Base-by-base conservation (phyloP, 2,113 vertebrate genomes). In the Anoura caudifer region DNA sequence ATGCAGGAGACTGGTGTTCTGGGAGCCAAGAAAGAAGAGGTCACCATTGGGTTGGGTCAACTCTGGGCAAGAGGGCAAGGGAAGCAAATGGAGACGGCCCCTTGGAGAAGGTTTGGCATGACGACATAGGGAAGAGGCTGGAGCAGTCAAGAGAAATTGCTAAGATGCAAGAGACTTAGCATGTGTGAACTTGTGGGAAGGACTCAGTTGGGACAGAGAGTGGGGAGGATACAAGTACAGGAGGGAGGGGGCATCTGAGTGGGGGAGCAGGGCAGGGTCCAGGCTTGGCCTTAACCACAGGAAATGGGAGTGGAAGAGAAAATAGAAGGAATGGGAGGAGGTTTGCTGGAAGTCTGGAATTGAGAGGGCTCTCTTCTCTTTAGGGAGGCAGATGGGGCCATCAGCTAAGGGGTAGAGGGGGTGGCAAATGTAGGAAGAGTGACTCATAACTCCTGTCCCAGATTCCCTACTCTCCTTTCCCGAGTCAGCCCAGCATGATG, bases 381-480 rank as follows among this genome's bases (percentile, higher is more conserved):
- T 2, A 4, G 38, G n/a, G 63, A 79, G 85, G 17, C 3, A n/a
- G 26, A 15, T 8, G 17, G 59, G 47, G 61, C 26, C 50, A 3
- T 0, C 2, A 0, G 41, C 36, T 12, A 20, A 80, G 56, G 17
- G 8, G 31, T 24, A 14, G 11, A n/a, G 33, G 5, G 13, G 12
- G 12, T 38, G 54, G 56, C 33, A 33, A 52, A 72, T 26, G 36
- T 1, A 1, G 11, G 2, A 28, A 31, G 50, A 80, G 4, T 22
- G 43, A 16, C 41, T 20, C n/a, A 0, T 0, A 19, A 24, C 11
- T 38, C 47, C 36, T 4, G 10, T 5, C 26, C 80, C 26, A 1
- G 38, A 2, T 11, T 24, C 41, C 38, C 87, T 12, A 1, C 14
- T 7, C 31, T 61, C n/a, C 41, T 28, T 54, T 17, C 38, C 50